These are phyloP conservation scores for Drosophila arawakana DNA, from an alignment of 1,140 invertebrate species.

Conservation along the genomic window DNA sequence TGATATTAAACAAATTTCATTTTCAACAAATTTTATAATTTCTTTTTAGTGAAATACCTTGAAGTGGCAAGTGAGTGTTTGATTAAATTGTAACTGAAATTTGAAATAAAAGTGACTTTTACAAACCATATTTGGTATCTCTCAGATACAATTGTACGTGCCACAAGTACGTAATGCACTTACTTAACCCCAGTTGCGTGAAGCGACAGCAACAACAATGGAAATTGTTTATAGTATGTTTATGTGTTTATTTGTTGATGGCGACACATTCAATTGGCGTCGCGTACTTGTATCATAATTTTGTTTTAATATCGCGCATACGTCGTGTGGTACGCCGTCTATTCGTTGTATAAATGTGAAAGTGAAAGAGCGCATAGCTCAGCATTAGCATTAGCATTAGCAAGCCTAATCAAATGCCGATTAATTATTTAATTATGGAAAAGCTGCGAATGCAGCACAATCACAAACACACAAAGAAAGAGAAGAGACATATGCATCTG, in stretches of 20 bases:
- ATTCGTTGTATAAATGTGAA: constrained; percentile 48
- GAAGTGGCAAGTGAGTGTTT: not conserved
- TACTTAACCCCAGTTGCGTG: constrained; percentile 43
- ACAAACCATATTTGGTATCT: constrained; percentile 18
- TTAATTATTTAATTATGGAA: constrained; percentile 66
- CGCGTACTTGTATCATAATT: constrained; percentile 52
- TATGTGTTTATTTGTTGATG: constrained; percentile 12
- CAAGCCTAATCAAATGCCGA: constrained; percentile 56
- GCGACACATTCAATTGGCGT: constrained; percentile 50
- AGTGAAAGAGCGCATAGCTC: constrained; percentile 55
- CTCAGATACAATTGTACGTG: constrained; percentile 23
- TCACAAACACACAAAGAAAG: constrained; percentile 10
- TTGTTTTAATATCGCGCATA: constrained; percentile 46
- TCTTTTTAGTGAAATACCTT: not conserved
- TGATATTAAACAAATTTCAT: too few relatives aligned
- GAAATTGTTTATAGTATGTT: constrained; percentile 44
- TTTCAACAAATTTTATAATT: not conserved
- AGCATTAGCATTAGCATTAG: constrained; percentile 28
- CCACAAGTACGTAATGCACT: constrained; percentile 35
- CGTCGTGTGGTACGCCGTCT: not conserved
- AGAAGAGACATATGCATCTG: not conserved
- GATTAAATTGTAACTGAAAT: too few relatives aligned
- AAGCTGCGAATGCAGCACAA: constrained; percentile 48
- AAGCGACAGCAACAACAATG: constrained; percentile 14
- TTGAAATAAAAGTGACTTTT: not conserved